Conservation (phyloP, 1,140 invertebrate genomes). For the Bursaphelenchus mucronatus region DNA sequence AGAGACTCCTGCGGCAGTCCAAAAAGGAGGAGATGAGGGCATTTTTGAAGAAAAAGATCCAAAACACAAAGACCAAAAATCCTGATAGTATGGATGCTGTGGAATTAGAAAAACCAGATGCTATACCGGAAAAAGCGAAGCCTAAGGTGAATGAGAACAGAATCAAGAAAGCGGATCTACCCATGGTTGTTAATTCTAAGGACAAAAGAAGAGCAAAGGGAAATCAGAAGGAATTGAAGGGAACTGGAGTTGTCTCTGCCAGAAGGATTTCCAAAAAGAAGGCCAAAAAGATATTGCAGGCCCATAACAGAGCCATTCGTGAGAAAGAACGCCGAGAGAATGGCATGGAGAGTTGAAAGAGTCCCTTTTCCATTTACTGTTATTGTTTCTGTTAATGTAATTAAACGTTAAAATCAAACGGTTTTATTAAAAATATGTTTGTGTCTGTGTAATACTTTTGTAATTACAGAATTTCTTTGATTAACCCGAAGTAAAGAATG, state of each 20-base stretch:
- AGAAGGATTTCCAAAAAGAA: constrained; percentile 34
- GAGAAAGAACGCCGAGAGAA: constrained; percentile 25
- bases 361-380: neutral
- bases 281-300: constrained; percentile 30
- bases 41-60: constrained; percentile 17
- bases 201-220: constrained; percentile 16
- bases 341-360: constrained; percentile 29
- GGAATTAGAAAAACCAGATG: constrained; percentile 3
- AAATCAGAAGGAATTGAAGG: constrained; percentile 19
- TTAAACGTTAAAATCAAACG: too few relatives aligned
- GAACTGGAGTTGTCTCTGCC: constrained; percentile 13
- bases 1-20: constrained; percentile 16
- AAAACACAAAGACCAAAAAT: constrained; percentile 18
- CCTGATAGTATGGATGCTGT: constrained; percentile 13
- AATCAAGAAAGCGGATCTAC: constrained; percentile 25
- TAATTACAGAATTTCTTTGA: too few relatives aligned
- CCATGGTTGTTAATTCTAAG: constrained; percentile 1
- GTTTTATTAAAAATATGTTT: too few relatives aligned
- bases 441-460: too few relatives aligned
- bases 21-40: constrained; percentile 12
- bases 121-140: constrained; percentile 20
- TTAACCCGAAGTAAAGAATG: neutral
- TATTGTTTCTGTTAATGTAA: neutral
- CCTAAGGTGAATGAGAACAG: constrained; percentile 26
- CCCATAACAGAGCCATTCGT: constrained; percentile 27